phyloP scores from a whole-genome alignment of 2,888 invertebrate genomes.

The Calameuta idolon region DNA sequence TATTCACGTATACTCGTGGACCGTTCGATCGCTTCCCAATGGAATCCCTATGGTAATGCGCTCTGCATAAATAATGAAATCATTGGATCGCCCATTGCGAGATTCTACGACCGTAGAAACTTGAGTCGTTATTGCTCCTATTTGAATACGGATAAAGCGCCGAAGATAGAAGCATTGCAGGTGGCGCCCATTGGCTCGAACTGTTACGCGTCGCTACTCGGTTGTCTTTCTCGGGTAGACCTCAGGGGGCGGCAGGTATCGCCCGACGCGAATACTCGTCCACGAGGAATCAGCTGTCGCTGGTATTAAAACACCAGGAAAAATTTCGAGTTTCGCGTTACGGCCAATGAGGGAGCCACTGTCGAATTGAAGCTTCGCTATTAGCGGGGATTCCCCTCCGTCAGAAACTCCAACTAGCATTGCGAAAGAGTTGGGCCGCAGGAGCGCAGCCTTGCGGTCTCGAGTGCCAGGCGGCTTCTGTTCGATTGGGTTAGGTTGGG shows the following conservation, averaged over 20 bases:
- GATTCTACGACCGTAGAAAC: background rate
- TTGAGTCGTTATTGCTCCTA: slow-evolving; percentile 2
- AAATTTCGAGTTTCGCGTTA: slow-evolving; percentile 19
- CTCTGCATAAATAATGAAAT: slow-evolving; percentile 2
- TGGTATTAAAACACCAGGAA: background rate
- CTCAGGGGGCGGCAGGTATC: too few relatives aligned
- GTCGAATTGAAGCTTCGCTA: slow-evolving; percentile 34
- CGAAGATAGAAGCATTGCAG: background rate
- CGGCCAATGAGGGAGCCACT: slow-evolving; percentile 40
- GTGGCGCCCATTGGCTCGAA: background rate
- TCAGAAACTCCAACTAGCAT: slow-evolving; percentile 39
- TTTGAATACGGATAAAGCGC: background rate
- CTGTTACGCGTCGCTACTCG: background rate
- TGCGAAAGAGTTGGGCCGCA: slow-evolving; percentile 37
- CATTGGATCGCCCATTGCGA: background rate
- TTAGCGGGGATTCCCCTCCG: slow-evolving; percentile 28
- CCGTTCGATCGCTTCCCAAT: background rate
- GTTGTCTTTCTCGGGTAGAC: too few relatives aligned
- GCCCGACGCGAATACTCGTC: too few relatives aligned
- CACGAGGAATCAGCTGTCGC: background rate
- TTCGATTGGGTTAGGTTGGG: background rate
- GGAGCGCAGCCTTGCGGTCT: slow-evolving; percentile 2
- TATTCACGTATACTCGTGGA: background rate
- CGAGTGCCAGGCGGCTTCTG: slow-evolving; percentile 8
- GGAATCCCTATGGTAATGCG: slow-evolving; percentile 4